Percentiles rank a stretch among this genome's conserved stretches.
Conservation (phyloP, 2,888 invertebrate species). For the Rhimphoctona megacephalus region DNA sequence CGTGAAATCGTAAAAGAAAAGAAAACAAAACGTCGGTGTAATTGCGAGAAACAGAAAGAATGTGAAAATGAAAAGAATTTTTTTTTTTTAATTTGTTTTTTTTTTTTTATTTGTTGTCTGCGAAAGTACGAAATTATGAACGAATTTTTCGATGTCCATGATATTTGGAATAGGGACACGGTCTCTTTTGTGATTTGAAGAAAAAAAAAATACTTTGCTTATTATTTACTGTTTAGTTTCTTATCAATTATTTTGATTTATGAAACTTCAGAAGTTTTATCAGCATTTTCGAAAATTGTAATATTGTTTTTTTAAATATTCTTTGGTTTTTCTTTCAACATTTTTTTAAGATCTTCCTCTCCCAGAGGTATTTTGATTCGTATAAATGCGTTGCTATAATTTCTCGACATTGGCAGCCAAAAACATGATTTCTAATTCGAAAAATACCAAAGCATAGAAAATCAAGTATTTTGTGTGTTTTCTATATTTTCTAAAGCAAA, state of each 20-base stretch:
- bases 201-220: background rate
- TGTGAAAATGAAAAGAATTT: constrained; percentile 5
- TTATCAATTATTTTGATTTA: background rate
- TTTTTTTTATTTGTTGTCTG: background rate
- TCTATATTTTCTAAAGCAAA: background rate
- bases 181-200: background rate
- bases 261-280: background rate
- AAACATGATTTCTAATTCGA: background rate
- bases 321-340: background rate
- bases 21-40: constrained; percentile 25
- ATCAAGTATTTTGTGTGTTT: background rate
- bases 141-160: background rate
- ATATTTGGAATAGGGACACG: background rate
- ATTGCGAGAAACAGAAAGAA: constrained; percentile 1
- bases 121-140: background rate
- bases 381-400: background rate
- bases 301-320: too few relatives aligned
- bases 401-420: background rate
- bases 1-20: constrained; percentile 14
- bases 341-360: background rate
- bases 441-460: background rate
- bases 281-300: background rate
- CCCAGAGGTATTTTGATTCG: background rate
- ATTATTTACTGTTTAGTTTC: background rate
- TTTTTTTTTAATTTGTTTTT: too few relatives aligned